Percentiles rank a stretch among this genome's conserved stretches.
Evolutionary conservation across 2,888 invertebrate genomes (phyloP).

Genomic region (Odiellus spinosus): DNA sequence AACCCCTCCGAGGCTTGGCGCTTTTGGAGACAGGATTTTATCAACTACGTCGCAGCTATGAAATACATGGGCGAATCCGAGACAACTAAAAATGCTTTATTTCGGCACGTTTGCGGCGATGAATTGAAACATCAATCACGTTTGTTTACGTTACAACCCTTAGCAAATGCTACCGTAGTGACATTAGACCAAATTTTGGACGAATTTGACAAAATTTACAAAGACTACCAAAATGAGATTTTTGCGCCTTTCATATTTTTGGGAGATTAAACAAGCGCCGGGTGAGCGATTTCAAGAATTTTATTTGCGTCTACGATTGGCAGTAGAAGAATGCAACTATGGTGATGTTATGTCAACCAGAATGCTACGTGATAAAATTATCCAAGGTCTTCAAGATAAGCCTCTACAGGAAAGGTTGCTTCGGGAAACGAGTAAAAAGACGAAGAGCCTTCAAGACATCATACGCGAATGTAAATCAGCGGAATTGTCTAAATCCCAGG

Average conservation of each 20-base stretch:
- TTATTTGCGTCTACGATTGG: not conserved
- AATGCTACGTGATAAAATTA: conserved; percentile 5
- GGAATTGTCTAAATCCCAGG: no score
- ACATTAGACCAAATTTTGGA: not conserved
- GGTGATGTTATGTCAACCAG: not conserved
- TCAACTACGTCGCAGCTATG: conserved; percentile 2
- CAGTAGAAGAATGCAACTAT: conserved; percentile 5
- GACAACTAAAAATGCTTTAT: not conserved
- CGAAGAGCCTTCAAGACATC: not conserved
- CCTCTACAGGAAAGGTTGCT: conserved; percentile 3
- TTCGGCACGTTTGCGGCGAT: conserved; percentile 3
- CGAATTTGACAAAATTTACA: not conserved
- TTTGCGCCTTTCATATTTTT: conserved; percentile 1
- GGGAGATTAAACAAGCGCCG: not conserved
- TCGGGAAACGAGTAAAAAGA: conserved; percentile 3
- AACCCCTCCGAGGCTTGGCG: conserved; percentile 5
- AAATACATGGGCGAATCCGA: conserved; percentile 1
- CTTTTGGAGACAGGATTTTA: conserved; percentile 6
- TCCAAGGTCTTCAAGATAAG: conserved; percentile 7
- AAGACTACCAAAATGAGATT: conserved; percentile 1
- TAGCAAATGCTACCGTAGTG: not conserved
- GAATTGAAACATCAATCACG: not conserved
- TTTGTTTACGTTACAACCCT: no score
- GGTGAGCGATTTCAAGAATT: not conserved
- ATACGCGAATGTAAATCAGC: conserved; percentile 2